Evolutionary conservation across 2,888 invertebrate species (phyloP).

Genomic region (Mesodorylaimus sp.): DNA sequence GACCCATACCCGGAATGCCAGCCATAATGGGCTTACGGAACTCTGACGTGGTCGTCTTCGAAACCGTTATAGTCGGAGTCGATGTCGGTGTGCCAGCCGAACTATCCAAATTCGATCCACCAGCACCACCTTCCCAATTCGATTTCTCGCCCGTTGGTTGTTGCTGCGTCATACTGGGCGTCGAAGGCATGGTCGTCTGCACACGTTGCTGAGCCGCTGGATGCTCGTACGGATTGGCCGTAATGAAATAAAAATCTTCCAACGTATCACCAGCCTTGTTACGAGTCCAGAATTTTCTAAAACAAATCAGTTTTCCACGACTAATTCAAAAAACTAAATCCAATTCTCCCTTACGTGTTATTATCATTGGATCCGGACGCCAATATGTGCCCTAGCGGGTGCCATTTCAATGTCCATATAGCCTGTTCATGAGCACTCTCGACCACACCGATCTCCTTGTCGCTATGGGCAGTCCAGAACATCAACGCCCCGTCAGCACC

Average conservation of each 20-base stretch:
- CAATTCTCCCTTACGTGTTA: conserved; percentile 41
- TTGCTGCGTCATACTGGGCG: too few relatives aligned
- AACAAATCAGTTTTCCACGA: conserved; percentile 7
- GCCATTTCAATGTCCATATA: conserved; percentile 98
- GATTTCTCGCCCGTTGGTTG: too few relatives aligned
- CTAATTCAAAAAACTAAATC: conserved; percentile 2
- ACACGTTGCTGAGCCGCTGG: too few relatives aligned
- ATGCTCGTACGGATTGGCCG: conserved; percentile 2
- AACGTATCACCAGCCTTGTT: conserved; percentile 94
- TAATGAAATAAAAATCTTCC: conserved; percentile 82
- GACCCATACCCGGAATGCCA: conserved; percentile 85
- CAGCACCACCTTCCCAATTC: too few relatives aligned
- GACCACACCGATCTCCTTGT: conserved; percentile 91
- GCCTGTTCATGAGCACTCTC: conserved; percentile 81
- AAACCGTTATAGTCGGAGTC: too few relatives aligned
- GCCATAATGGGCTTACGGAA: conserved; percentile 34
- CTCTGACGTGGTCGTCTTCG: background rate
- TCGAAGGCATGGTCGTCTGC: too few relatives aligned
- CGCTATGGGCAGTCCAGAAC: conserved; percentile 85
- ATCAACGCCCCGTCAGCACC: conserved; percentile 95
- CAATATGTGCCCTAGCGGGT: conserved; percentile 91
- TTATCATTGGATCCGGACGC: conserved; percentile 99
- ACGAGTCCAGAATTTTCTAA: conserved; percentile 89
- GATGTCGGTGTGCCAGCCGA: too few relatives aligned
- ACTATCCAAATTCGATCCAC: too few relatives aligned